phyloP scores from a whole-genome alignment of 2,797 vertebrate species.

The Ispidina lecontei region DNA sequence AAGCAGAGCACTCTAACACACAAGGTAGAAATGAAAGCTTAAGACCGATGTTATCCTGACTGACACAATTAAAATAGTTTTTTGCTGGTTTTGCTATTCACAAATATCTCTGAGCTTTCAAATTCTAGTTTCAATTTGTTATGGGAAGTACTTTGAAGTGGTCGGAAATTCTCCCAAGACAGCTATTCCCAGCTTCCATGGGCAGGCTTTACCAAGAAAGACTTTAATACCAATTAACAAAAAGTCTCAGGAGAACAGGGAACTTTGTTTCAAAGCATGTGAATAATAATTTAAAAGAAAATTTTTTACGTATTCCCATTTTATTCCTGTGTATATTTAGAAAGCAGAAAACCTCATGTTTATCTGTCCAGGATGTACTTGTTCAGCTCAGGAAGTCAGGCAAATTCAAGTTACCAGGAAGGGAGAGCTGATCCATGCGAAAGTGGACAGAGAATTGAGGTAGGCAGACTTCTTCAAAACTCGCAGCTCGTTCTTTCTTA shows the following conservation, averaged over 20 bases:
- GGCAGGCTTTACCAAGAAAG: slow-evolving; percentile 20
- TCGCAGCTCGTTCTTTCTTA: slow-evolving; percentile 87
- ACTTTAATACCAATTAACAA: slow-evolving; percentile 11
- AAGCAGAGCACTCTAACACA: not conserved
- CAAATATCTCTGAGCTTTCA: not conserved
- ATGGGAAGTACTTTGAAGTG: slow-evolving; percentile 30
- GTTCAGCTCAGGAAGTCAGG: not conserved
- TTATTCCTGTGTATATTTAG: not conserved
- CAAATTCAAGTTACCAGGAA: slow-evolving; percentile 85
- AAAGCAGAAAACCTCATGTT: not conserved
- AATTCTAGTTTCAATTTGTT: slow-evolving; percentile 38
- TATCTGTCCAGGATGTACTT: not conserved
- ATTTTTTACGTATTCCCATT: not conserved
- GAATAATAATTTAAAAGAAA: not conserved
- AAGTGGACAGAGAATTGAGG: slow-evolving; percentile 87
- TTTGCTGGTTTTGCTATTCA: not conserved
- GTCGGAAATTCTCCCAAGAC: not conserved
- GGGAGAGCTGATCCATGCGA: slow-evolving; percentile 91
- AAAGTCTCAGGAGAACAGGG: not conserved
- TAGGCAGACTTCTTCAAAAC: slow-evolving; percentile 87
- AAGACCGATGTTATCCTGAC: not conserved
- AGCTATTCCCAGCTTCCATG: slow-evolving; percentile 4
- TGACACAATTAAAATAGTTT: not conserved
- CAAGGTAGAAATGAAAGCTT: not conserved
- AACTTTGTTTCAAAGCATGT: not conserved